A percentile compares a stretch with the other conserved stretches of the same genome.
Conservation (phyloP, 1,140 invertebrate genomes). For the Chionoecetes opilio region DNA sequence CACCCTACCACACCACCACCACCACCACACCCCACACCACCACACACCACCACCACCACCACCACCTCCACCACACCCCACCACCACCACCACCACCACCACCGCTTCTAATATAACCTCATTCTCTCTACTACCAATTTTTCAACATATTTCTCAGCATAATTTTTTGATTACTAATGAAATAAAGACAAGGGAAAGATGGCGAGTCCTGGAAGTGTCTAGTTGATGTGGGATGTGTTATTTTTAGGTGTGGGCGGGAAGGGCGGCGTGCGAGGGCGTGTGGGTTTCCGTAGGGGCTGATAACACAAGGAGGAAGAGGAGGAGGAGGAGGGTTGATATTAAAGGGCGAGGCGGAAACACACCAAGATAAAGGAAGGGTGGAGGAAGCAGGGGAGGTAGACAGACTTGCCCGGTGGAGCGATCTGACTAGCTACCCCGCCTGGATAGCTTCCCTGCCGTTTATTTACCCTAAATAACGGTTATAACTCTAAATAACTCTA, state of each 20-base stretch:
- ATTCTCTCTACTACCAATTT: neutral
- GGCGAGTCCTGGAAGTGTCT: neutral
- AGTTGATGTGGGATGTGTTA: too few relatives aligned
- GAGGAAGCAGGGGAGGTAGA: neutral
- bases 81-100: conserved; percentile 2
- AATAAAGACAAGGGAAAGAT: neutral
- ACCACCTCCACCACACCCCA: neutral
- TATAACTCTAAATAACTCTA: too few relatives aligned
- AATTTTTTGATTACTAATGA: neutral
- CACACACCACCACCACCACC: neutral
- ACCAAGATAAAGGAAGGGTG: neutral
- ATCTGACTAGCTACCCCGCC: too few relatives aligned
- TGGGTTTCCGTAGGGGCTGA: neutral
- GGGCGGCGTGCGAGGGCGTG: neutral
- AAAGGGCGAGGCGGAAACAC: neutral
- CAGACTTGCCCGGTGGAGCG: neutral
- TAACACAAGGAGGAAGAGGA: conserved; percentile 9
- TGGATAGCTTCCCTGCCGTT: too few relatives aligned
- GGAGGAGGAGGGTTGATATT: neutral
- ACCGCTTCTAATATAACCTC: neutral
- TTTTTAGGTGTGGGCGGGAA: neutral
- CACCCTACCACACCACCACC: too few relatives aligned
- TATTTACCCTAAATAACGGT: too few relatives aligned
- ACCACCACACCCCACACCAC: too few relatives aligned
- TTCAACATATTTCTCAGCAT: neutral